phyloP scores from a whole-genome alignment of 2,888 invertebrate species.

The Gymnosoma rotundatum region DNA sequence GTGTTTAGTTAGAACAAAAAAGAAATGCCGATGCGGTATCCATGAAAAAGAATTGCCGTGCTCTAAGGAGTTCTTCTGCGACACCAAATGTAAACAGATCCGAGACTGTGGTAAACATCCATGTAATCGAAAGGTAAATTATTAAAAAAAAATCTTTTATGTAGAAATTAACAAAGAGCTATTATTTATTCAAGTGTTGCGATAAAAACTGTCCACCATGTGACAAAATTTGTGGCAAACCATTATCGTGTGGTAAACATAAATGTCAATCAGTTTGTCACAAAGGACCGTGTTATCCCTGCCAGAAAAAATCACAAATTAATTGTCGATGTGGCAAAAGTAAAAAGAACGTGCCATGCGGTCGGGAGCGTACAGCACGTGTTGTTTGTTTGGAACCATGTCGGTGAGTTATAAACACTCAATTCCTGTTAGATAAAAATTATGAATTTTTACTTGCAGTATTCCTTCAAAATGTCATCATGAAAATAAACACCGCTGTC shows the following conservation, averaged over 20 bases:
- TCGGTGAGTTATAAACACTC: constrained; percentile 82
- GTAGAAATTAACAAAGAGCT: constrained; percentile 1
- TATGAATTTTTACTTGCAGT: constrained; percentile 75
- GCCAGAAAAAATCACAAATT: constrained; percentile 83
- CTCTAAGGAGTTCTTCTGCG: constrained; percentile 92
- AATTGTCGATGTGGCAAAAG: constrained; percentile 93
- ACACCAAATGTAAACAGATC: constrained; percentile 92
- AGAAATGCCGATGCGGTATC: constrained; percentile 91
- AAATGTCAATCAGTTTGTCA: constrained; percentile 91
- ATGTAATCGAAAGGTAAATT: constrained; percentile 90
- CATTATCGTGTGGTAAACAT: constrained; percentile 92
- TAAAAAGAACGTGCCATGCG: constrained; percentile 92
- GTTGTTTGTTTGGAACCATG: constrained; percentile 90
- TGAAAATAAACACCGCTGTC: constrained; percentile 90
- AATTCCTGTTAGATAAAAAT: constrained; percentile 64
- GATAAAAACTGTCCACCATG: constrained; percentile 92
- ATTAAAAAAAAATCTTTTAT: not conserved
- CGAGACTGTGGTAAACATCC: constrained; percentile 93
- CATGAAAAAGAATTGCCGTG: constrained; percentile 93
- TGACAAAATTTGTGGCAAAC: constrained; percentile 92
- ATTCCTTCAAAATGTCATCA: constrained; percentile 94
- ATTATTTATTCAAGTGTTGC: constrained; percentile 86
- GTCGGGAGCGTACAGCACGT: constrained; percentile 88
- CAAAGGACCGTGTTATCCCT: constrained; percentile 91
- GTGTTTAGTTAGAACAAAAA: constrained; percentile 87